These are phyloP conservation scores for Drosophila cardini DNA, from an alignment of 1,140 invertebrate species.

Conservation along the genomic window DNA sequence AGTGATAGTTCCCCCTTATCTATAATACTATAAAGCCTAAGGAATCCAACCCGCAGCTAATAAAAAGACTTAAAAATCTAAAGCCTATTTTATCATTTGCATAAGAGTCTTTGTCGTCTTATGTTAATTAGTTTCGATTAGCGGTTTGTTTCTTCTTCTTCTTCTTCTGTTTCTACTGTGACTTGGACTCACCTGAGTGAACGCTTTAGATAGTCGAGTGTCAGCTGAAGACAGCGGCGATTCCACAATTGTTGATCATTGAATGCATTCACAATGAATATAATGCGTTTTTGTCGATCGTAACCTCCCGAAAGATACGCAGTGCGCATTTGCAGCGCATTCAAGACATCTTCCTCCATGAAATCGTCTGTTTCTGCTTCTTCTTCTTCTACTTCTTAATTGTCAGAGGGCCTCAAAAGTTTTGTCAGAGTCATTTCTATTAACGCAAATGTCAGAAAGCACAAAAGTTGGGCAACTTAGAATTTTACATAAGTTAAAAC, in stretches of 20 bases:
- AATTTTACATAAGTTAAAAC: neutral
- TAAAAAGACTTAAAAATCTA: constrained; percentile 57
- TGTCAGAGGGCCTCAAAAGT: constrained; percentile 34
- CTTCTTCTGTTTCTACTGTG: no score
- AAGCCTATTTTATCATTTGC: constrained; percentile 70
- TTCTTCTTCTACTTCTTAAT: constrained; percentile 32
- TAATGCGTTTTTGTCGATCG: constrained; percentile 87
- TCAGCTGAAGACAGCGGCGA: constrained; percentile 86
- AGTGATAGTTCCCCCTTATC: constrained; percentile 2
- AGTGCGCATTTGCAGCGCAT: constrained; percentile 86
- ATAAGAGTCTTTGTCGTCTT: constrained; percentile 56
- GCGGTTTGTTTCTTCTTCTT: constrained; percentile 42
- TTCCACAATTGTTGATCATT: constrained; percentile 86
- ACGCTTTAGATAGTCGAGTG: constrained; percentile 87
- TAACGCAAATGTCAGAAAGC: constrained; percentile 9
- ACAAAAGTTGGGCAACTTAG: neutral
- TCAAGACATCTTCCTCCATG: constrained; percentile 85
- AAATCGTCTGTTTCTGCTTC: neutral
- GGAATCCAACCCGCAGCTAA: constrained; percentile 40
- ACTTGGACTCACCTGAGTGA: constrained; percentile 87
- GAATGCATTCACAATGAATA: constrained; percentile 88
- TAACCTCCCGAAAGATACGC: constrained; percentile 88
- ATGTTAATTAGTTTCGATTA: constrained; percentile 66
- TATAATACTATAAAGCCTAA: neutral
- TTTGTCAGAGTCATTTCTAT: constrained; percentile 44